Conservation (phyloP, 2,888 invertebrate genomes). For the Poecilus cupreus region DNA sequence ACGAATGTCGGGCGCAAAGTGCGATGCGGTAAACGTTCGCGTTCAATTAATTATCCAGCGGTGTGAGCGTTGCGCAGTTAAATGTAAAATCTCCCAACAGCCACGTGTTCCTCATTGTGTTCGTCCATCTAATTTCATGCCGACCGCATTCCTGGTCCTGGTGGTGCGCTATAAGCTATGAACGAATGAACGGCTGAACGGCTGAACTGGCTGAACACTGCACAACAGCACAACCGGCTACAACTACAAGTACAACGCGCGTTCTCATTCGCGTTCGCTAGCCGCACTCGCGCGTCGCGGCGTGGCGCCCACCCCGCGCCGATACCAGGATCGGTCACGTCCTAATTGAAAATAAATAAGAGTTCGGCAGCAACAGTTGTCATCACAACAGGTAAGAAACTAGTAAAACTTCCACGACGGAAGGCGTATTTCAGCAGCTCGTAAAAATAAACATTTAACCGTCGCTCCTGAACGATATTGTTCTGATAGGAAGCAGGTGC, state of each 20-base stretch:
- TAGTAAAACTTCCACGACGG: constrained; percentile 47
- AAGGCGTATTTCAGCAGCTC: constrained; percentile 47
- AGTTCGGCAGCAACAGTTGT: constrained; percentile 59
- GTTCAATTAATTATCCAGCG: constrained; percentile 37
- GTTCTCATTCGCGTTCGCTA: neutral
- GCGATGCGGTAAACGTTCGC: constrained; percentile 28
- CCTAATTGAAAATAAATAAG: constrained; percentile 59
- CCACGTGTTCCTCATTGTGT: constrained; percentile 26
- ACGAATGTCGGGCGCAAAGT: constrained; percentile 4
- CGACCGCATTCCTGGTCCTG: neutral
- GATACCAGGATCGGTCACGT: constrained; percentile 41
- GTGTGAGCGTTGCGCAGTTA: neutral
- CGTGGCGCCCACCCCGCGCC: constrained; percentile 1
- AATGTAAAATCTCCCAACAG: constrained; percentile 13
- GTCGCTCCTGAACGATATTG: constrained; percentile 20
- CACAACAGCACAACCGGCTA: neutral
- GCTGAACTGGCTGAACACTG: neutral
- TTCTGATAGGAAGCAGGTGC: neutral
- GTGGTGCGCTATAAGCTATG: neutral
- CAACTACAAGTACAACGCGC: neutral
- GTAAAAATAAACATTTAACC: constrained; percentile 52
- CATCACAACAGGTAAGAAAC: constrained; percentile 58
- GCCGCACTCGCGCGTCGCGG: neutral
- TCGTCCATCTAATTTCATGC: constrained; percentile 29
- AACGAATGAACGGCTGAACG: neutral